Base-by-base conservation (phyloP, 2,888 invertebrate genomes). In the Orgyia antiqua region DNA sequence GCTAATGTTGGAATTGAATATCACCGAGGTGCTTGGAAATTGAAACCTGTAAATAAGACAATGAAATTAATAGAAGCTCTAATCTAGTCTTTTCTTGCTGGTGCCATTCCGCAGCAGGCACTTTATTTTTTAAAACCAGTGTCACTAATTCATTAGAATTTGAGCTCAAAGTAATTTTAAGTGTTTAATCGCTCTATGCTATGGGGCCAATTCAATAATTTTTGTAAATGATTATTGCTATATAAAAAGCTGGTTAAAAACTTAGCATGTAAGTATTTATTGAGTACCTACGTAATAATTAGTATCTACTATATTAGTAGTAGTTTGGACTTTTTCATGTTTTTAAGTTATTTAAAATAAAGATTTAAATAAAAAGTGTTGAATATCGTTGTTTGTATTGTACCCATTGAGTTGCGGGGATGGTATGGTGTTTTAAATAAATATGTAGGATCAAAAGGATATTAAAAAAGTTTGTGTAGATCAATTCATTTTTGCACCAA, bases 401-500 rank as follows among this genome's bases (percentile, higher is more conserved):
- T n/a, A n/a, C n/a, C n/a, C n/a, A n/a, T n/a, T n/a, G n/a, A n/a
- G n/a, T 72, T 93, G 29, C 80, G 90, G 31, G 68, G 79, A 4
- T 94, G 94, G 94, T 94, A 94, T 72, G 88, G 89, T 31, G 43
- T 89, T 27, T 69, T 95, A 33, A 91, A 93, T 40, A 87, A 87
- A 49, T 66, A 84, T 25, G 72, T 91, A 44, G 90, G 90, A 20
- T 86, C 89, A 2, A 72, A 74, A 45, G 89, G 89, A 27, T 2
- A 13, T 92, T 1, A 91, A 90, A 66, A 94, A 94, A 87, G 90
- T 94, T 17, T 69, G 88, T 19, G 66, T 88, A 28, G 94, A 94
- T 77, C 94, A 95, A 76, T 55, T 89, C 4, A 31, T 91, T n/a
- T 93, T 94, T 78, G 92, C 94, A 10, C 94, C 94, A 10, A 44